Conservation (phyloP, 2,113 vertebrate species). For the Sphyrna mokarran region DNA sequence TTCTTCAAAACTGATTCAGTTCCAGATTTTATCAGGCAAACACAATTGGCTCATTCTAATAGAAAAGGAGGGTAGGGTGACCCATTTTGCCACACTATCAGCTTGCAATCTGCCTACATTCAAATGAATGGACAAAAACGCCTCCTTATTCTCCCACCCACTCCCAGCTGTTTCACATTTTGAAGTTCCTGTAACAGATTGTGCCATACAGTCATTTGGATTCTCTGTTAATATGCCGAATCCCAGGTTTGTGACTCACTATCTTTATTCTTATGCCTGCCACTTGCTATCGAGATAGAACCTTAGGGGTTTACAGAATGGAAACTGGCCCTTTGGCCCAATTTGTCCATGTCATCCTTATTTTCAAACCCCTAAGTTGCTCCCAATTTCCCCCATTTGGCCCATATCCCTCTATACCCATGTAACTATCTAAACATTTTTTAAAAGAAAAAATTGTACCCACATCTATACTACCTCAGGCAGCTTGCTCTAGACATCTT, state of each 20-base stretch:
- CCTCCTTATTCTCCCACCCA: not conserved
- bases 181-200: not conserved
- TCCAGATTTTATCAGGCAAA: not conserved
- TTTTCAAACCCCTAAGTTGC: no score
- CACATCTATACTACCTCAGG: no score
- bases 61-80: not conserved
- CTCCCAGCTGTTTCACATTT: slow-evolving; percentile 17
- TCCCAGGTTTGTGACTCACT: not conserved
- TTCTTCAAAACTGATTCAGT: not conserved
- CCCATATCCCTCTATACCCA: no score
- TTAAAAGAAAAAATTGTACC: no score
- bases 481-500: no score
- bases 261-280: not conserved
- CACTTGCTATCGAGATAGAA: not conserved
- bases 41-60: not conserved
- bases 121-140: not conserved
- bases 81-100: not conserved
- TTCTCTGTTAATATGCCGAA: not conserved
- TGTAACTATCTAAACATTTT: no score
- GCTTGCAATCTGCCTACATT: not conserved
- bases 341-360: no score
- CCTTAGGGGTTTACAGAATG: no score
- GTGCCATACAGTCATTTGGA: not conserved
- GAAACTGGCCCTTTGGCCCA: no score
- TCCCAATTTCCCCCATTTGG: no score